Evolutionary conservation across 2,113 vertebrate genomes (phyloP).

Genomic region (Indri indri): DNA sequence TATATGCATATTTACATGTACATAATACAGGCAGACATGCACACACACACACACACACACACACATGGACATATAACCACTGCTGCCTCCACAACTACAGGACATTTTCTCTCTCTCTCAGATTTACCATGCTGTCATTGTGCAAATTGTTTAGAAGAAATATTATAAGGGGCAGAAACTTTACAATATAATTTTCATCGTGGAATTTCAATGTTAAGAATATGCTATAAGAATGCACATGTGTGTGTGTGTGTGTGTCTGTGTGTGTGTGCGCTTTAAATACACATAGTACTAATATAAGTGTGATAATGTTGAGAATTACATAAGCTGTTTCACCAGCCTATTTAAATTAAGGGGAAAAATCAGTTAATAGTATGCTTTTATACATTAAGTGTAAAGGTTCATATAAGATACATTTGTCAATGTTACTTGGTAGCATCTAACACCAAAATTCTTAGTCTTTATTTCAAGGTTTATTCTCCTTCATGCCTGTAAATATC

Average conservation of each 20-base stretch:
- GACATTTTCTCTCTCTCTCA: background rate
- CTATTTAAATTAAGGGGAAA: background rate
- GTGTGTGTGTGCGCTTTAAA: background rate
- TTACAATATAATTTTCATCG: background rate
- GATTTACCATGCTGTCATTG: background rate
- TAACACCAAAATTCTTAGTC: background rate
- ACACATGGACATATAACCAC: background rate
- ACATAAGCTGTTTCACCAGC: background rate
- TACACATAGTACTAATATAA: background rate
- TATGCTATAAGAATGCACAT: background rate
- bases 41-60: background rate
- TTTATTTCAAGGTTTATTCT: background rate
- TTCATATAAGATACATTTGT: background rate
- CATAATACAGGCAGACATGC: background rate
- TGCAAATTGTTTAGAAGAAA: background rate
- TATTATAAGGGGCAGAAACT: background rate
- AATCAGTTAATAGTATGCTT: background rate
- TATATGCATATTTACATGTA: background rate
- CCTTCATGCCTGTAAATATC: background rate
- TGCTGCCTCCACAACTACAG: background rate
- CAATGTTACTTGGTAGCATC: background rate
- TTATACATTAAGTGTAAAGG: background rate
- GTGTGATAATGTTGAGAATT: background rate
- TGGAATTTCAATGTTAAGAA: background rate
- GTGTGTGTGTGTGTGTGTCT: background rate